Evolutionary conservation across 2,797 vertebrate species (phyloP).

Genomic region (Leucoraja ocellata): DNA sequence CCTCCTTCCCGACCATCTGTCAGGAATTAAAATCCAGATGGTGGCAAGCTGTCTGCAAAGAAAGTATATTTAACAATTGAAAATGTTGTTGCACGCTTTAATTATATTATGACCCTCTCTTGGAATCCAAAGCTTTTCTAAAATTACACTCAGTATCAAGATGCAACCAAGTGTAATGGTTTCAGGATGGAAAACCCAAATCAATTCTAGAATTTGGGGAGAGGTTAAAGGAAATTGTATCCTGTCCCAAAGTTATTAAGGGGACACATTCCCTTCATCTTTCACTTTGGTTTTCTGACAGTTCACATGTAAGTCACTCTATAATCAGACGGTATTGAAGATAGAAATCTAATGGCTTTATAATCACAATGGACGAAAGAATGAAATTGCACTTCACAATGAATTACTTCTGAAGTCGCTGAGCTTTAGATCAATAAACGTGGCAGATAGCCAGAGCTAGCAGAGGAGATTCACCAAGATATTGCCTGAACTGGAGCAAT

Average conservation of each 20-base stretch:
- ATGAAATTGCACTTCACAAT: not conserved
- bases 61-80: conserved; percentile 7
- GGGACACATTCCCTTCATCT: not conserved
- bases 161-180: not conserved
- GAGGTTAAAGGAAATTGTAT: not conserved
- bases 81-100: not conserved
- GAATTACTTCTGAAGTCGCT: not conserved
- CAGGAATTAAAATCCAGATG: conserved; percentile 7
- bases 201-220: not conserved
- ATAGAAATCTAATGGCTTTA: not conserved
- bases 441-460: not conserved
- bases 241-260: not conserved
- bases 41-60: not conserved
- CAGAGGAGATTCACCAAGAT: too few species aligned
- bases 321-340: not conserved
- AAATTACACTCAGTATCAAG: not conserved
- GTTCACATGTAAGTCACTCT: not conserved
- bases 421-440: not conserved
- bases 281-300: not conserved
- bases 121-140: not conserved
- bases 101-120: not conserved
- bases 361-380: not conserved
- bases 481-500: too few species aligned
- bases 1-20: conserved; percentile 16
- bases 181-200: not conserved